A percentile compares a stretch with the other conserved stretches of the same genome.
phyloP scores from a whole-genome alignment of 1,140 invertebrate species.

The Bombus soroeensis region DNA sequence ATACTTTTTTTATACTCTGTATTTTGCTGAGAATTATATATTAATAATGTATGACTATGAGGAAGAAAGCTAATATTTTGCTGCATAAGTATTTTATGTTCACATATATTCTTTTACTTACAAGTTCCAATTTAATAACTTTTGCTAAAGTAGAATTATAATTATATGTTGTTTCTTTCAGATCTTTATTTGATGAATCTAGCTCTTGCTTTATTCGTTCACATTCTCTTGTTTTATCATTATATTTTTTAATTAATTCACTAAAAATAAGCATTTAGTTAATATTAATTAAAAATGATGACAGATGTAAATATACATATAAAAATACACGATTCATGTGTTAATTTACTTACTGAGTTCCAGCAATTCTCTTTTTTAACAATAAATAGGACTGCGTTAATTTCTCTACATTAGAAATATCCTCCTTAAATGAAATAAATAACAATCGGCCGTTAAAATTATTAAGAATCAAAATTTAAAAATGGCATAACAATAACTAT shows the following conservation, averaged over 20 bases:
- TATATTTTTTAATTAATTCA: conserved; percentile 68
- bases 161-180: conserved; percentile 47
- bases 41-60: neutral
- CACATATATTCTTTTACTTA: conserved; percentile 44
- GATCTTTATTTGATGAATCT: conserved; percentile 34
- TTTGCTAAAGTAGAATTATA: conserved; percentile 61
- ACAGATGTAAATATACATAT: neutral
- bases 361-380: conserved; percentile 68
- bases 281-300: neutral
- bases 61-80: neutral
- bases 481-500: neutral
- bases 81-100: neutral
- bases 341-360: conserved; percentile 69
- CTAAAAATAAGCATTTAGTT: conserved; percentile 58
- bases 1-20: conserved; percentile 50
- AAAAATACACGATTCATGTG: neutral
- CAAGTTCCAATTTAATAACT: conserved; percentile 62
- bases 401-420: conserved; percentile 38
- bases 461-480: neutral
- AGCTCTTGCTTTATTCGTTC: conserved; percentile 62
- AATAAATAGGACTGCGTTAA: conserved; percentile 62
- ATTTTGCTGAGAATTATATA: conserved; percentile 54
- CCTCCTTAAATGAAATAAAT: conserved; percentile 51
- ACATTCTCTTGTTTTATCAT: conserved; percentile 68
- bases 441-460: neutral